Conservation (phyloP, 2,113 vertebrate genomes). For the Etheostoma spectabile region DNA sequence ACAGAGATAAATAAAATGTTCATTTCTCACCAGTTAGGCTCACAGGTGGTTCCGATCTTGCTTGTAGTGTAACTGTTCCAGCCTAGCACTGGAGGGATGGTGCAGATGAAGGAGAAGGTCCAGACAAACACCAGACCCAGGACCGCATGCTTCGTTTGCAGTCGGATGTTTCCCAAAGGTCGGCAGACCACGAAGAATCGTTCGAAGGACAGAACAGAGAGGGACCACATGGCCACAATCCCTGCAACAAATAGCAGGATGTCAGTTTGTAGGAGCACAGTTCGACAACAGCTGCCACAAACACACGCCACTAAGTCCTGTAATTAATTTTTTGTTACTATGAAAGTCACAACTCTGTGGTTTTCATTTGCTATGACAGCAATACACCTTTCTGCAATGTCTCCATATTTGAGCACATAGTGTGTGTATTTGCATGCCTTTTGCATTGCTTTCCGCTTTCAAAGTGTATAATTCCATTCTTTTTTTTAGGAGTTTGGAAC, state of each 20-base stretch:
- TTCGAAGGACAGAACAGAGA: slow-evolving; percentile 90
- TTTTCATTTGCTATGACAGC: not conserved
- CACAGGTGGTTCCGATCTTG: slow-evolving; percentile 94
- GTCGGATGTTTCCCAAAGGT: slow-evolving; percentile 82
- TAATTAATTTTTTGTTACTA: not conserved
- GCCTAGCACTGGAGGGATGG: slow-evolving; percentile 89
- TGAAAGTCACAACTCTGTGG: not conserved
- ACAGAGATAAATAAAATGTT: not conserved
- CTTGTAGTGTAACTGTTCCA: slow-evolving; percentile 94
- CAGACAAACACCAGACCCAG: slow-evolving; percentile 90
- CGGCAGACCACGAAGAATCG: slow-evolving; percentile 89
- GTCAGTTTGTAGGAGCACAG: slow-evolving; percentile 15
- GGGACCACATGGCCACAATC: slow-evolving; percentile 92
- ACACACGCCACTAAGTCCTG: not conserved
- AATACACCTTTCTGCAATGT: not conserved
- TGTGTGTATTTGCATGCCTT: slow-evolving; percentile 10
- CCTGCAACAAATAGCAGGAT: slow-evolving; percentile 77
- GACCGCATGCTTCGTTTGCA: slow-evolving; percentile 84
- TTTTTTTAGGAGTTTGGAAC: not conserved
- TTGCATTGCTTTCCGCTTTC: not conserved
- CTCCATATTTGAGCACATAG: not conserved
- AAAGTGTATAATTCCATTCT: not conserved
- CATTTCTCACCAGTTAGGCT: slow-evolving; percentile 91
- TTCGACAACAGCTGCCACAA: not conserved
- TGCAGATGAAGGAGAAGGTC: slow-evolving; percentile 92